A percentile compares a stretch with the other conserved stretches of the same genome.
Conservation (phyloP, 2,113 vertebrate species). For the Tragelaphus scriptus region DNA sequence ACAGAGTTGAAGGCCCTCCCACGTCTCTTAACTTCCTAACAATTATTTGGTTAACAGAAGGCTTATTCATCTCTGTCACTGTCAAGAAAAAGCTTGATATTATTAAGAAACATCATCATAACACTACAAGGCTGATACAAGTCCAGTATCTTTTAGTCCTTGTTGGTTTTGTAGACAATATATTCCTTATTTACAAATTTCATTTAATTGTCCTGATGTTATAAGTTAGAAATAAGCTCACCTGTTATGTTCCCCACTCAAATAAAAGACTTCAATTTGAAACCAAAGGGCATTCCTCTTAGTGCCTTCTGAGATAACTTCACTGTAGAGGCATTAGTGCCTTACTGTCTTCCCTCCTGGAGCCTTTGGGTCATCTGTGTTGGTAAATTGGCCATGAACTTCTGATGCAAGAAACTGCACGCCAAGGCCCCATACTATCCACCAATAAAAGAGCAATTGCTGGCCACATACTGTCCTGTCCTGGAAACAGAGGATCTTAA, state of each 20-base stretch:
- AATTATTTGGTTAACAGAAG: background rate
- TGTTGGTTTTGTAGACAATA: background rate
- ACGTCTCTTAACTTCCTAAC: background rate
- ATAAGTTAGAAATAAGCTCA: background rate
- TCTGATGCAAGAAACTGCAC: background rate
- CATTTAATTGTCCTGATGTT: background rate
- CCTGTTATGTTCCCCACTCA: background rate
- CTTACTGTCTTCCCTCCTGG: background rate
- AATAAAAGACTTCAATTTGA: background rate
- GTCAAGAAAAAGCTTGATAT: background rate
- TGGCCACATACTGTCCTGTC: background rate
- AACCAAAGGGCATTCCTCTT: background rate
- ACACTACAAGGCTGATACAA: background rate
- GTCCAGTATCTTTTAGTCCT: background rate
- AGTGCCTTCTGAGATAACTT: background rate
- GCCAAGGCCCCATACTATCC: background rate
- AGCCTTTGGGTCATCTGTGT: background rate
- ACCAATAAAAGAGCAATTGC: background rate
- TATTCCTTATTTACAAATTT: background rate
- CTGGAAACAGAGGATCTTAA: background rate
- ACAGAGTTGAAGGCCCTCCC: background rate
- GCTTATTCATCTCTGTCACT: background rate
- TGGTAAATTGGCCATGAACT: background rate
- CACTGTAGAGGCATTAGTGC: background rate
- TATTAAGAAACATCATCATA: background rate